These are phyloP conservation scores for Yasuhikotakia modesta DNA, from an alignment of 2,797 vertebrate species.

Conservation along the genomic window DNA sequence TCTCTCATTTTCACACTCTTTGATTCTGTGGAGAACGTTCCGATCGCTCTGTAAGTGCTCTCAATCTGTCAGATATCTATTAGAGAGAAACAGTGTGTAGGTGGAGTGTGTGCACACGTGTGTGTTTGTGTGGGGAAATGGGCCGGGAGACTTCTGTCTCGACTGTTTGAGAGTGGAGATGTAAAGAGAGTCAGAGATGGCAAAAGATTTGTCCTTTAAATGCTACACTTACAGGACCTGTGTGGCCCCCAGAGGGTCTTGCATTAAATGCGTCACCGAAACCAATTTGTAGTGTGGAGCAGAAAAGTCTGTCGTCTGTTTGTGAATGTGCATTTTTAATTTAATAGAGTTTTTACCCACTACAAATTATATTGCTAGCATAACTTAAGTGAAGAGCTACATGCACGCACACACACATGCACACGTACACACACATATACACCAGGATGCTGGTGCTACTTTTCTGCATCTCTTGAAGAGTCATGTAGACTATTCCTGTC, in stretches of 20 bases:
- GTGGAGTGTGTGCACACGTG: conserved; percentile 47
- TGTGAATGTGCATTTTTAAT: no score
- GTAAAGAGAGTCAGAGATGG: neutral
- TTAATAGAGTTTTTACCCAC: no score
- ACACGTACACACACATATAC: conserved; percentile 7
- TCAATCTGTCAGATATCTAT: conserved; percentile 72
- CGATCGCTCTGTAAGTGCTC: conserved; percentile 72
- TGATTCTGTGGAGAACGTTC: conserved; percentile 66
- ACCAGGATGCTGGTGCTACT: neutral
- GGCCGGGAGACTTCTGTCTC: conserved; percentile 34
- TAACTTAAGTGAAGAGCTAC: no score
- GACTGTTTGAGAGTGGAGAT: neutral
- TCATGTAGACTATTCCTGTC: neutral
- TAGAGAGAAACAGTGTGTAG: conserved; percentile 17
- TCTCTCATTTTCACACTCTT: conserved; percentile 19
- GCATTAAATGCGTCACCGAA: neutral
- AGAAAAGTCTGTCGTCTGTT: neutral
- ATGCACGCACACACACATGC: neutral
- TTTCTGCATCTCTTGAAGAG: neutral
- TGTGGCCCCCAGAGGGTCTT: neutral
- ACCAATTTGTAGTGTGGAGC: neutral
- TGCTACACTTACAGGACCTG: neutral
- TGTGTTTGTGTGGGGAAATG: conserved; percentile 13
- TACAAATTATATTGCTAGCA: no score
- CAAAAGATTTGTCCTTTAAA: conserved; percentile 5